Evolutionary conservation across 2,888 invertebrate species (phyloP), one percentile per base, ranked within the genome.

Genomic region (Pocota personata): DNA sequence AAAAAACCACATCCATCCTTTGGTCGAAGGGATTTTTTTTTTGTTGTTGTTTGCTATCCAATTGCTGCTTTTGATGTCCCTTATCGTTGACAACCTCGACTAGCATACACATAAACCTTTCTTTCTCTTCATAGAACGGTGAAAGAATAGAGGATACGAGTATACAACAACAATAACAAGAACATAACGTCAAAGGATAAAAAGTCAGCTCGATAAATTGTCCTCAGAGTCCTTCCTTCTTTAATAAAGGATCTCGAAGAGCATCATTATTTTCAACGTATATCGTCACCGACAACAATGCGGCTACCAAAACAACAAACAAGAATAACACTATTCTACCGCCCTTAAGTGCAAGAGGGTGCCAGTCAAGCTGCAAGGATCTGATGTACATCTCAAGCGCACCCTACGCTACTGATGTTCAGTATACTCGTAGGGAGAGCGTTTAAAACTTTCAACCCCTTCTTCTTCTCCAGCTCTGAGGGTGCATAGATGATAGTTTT

Each of bases 141-240:
- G 35, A 60, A 66, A 80, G 55, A 58, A 82, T 72, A 77, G 57
- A 69, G 37, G 69, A 58, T 67, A 32, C 14, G n/a, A n/a, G n/a
- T n/a, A n/a, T n/a, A 50, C 40, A 40, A 43, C 69, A 21, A 72
- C 57, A 79, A 69, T 14, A 52, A 30, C 71, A 67, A 66, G 37
- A 40, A 69, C 60, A 62, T 46, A 66, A 82, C 76, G 72, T 86
- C 82, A 71, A 60, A 67, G 86, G 57, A 72, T 55, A 66, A 80
- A 82, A 69, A 86, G 82, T 82, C 82, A 86, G 77, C 86, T 77
- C 72, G 80, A 82, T 76, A 82, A 86, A 69, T 72, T 80, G 84
- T 80, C 48, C 43, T 75, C 50, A 75, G 58, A 71, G 76, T 72
- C 66, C 57, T 82, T 76, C 40, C 46, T 43, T 60, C 57, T 72